Conservation (phyloP, 2,113 vertebrate genomes). For the Cnemophilus loriae region DNA sequence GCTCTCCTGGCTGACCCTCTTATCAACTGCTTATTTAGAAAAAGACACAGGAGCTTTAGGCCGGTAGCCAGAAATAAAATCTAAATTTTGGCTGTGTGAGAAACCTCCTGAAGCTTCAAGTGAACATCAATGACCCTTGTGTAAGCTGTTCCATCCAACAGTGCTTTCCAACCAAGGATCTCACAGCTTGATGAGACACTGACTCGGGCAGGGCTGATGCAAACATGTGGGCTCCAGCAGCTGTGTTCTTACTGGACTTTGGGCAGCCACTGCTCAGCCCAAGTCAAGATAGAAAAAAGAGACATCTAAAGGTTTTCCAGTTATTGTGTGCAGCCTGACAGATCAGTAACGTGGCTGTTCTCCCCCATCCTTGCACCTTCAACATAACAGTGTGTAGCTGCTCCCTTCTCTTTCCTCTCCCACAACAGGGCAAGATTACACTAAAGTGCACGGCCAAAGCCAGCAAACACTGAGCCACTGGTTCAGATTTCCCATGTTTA, state of each 20-base stretch:
- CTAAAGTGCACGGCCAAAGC: not conserved
- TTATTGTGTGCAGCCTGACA: not conserved
- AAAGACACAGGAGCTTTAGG: not conserved
- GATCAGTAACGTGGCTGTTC: accelerated
- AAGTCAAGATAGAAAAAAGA: not conserved
- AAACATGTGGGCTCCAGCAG: not conserved
- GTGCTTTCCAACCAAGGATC: not conserved
- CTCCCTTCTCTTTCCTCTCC: not conserved
- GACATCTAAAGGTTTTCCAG: not conserved
- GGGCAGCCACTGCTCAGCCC: not conserved
- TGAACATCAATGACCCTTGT: not conserved
- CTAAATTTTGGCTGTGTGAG: not conserved
- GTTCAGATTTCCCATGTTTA: not conserved
- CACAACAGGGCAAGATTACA: not conserved
- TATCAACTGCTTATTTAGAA: not conserved
- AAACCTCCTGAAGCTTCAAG: not conserved
- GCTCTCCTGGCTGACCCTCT: not conserved
- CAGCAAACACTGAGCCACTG: not conserved
- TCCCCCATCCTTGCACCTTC: not conserved
- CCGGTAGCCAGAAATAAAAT: not conserved
- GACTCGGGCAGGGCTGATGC: accelerated
- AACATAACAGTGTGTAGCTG: not conserved
- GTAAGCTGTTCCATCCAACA: not conserved
- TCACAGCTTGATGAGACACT: accelerated
- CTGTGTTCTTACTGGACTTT: accelerated